Conservation (phyloP, 2,888 invertebrate genomes). For the Agrotis exclamationis region DNA sequence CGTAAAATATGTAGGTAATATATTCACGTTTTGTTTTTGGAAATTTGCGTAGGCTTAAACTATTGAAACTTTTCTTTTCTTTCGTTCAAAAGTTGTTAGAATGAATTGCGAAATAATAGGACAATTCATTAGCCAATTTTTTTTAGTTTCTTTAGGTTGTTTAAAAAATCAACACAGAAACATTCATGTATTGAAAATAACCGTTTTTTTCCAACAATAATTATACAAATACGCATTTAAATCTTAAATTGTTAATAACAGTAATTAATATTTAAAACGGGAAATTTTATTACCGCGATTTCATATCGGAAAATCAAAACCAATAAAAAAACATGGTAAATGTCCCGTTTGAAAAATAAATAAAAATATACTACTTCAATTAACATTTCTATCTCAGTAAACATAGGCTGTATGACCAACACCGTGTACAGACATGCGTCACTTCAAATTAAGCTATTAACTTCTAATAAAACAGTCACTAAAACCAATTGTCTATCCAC, state of each 20-base stretch:
- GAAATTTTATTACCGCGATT: too few species aligned
- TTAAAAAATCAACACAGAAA: too few species aligned
- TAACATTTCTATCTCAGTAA: conserved; percentile 6
- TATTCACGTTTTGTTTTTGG: conserved; percentile 22
- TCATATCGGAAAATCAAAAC: too few species aligned
- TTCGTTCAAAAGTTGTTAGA: conserved; percentile 9
- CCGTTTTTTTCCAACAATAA: too few species aligned
- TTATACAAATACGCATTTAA: too few species aligned
- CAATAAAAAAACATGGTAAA: neutral
- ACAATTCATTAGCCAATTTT: neutral
- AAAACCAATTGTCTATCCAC: conserved; percentile 39
- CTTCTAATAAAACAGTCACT: conserved; percentile 19
- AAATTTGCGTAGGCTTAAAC: conserved; percentile 11
- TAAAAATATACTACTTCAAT: too few species aligned
- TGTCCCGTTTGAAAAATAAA: too few species aligned
- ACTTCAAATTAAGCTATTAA: conserved; percentile 42
- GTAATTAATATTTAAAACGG: too few species aligned
- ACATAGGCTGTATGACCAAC: neutral
- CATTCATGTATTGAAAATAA: too few species aligned
- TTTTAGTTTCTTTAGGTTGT: neutral
- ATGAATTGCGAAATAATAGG: neutral
- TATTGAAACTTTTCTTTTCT: conserved; percentile 11
- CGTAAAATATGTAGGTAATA: conserved; percentile 25
- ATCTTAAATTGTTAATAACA: too few species aligned
- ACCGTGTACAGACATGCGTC: conserved; percentile 18